Conservation (phyloP, 2,113 vertebrate species). For the Sula dactylatra region DNA sequence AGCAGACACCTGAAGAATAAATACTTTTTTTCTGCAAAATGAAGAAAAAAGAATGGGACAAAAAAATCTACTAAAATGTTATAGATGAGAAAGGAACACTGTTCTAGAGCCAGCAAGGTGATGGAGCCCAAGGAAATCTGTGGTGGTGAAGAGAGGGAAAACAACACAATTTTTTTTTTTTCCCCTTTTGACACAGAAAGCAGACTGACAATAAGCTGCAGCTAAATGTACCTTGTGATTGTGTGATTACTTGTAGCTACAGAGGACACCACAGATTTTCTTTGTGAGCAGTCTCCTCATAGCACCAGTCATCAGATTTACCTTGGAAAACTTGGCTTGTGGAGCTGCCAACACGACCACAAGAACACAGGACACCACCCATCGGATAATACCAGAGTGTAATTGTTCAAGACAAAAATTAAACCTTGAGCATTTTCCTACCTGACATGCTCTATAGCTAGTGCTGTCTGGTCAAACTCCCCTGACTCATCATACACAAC, state of each 20-base stretch:
- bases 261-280: background rate
- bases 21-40: background rate
- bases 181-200: background rate
- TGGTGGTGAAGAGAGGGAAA: background rate
- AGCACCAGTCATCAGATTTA: background rate
- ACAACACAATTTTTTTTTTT: background rate
- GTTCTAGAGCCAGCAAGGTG: background rate
- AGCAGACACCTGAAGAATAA: background rate
- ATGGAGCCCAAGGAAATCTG: background rate
- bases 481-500: conserved; percentile 87
- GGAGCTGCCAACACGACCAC: background rate
- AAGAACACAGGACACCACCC: background rate
- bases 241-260: background rate
- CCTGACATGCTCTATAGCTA: conserved; percentile 92
- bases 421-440: conserved; percentile 38
- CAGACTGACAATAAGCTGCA: background rate
- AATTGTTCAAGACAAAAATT: background rate
- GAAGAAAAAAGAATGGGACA: background rate
- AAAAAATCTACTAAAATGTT: background rate
- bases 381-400: background rate
- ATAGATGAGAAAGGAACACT: background rate
- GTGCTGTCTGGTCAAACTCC: conserved; percentile 88
- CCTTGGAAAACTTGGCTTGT: background rate
- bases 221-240: background rate
- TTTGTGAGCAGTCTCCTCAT: background rate